Percentiles rank a stretch among this genome's conserved stretches.
Conservation (phyloP, 2,797 vertebrate genomes). For the Danio kyathit region DNA sequence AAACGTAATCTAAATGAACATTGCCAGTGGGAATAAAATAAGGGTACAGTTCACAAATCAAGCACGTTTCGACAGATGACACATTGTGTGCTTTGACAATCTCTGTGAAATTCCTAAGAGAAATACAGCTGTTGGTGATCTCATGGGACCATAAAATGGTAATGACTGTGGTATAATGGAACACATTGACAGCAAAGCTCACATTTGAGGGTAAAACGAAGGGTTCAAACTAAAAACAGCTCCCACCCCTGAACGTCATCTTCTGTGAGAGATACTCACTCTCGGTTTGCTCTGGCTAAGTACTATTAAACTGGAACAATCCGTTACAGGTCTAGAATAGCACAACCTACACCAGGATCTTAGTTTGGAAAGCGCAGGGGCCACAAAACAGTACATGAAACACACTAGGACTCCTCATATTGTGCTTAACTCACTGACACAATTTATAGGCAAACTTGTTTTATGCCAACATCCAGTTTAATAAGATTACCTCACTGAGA, state of each 20-base stretch:
- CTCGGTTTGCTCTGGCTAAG: slow-evolving; percentile 56
- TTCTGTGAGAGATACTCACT: slow-evolving; percentile 34
- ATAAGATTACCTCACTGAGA: too few species aligned
- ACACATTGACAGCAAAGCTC: slow-evolving; percentile 49
- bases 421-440: too few species aligned
- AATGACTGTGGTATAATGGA: slow-evolving; percentile 58
- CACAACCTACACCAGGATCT: background rate
- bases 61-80: slow-evolving; percentile 37
- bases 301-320: slow-evolving; percentile 10
- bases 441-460: too few species aligned
- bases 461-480: too few species aligned
- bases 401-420: background rate
- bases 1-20: slow-evolving; percentile 33
- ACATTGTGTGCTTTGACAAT: slow-evolving; percentile 39
- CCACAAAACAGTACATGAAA: background rate
- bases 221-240: slow-evolving; percentile 38
- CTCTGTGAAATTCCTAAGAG: slow-evolving; percentile 41
- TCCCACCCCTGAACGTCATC: slow-evolving; percentile 54
- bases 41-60: slow-evolving; percentile 29
- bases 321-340: background rate
- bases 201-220: slow-evolving; percentile 53
- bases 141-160: slow-evolving; percentile 61
- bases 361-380: background rate
- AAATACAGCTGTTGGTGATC: slow-evolving; percentile 57
- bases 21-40: slow-evolving; percentile 30